phyloP scores from a whole-genome alignment of 2,888 invertebrate species.

The Drosophila eohydei region DNA sequence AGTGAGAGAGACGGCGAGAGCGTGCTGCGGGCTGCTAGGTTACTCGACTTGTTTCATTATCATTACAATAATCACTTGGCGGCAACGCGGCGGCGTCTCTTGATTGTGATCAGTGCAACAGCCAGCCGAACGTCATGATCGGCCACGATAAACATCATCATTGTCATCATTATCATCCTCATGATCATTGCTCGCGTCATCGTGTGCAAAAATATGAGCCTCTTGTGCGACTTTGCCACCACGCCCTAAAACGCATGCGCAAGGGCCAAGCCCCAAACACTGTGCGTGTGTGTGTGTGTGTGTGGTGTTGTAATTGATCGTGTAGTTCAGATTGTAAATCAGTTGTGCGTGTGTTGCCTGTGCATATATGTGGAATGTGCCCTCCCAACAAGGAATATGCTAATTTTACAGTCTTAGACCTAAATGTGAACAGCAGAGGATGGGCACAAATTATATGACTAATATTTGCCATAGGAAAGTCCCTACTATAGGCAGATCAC shows the following conservation, averaged over 20 bases:
- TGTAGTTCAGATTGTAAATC: constrained; percentile 49
- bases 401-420: constrained; percentile 18
- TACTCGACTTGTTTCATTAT: constrained; percentile 70
- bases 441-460: not conserved
- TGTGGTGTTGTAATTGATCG: constrained; percentile 52
- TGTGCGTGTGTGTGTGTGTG: constrained; percentile 5
- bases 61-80: constrained; percentile 75
- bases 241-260: constrained; percentile 49
- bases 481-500: not conserved
- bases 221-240: constrained; percentile 13
- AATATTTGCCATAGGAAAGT: constrained; percentile 1
- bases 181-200: constrained; percentile 28
- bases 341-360: constrained; percentile 17
- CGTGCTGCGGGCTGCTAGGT: constrained; percentile 26
- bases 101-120: constrained; percentile 61
- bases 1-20: not conserved
- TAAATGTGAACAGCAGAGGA: constrained; percentile 3
- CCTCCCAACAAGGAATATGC: constrained; percentile 34
- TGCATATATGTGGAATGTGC: constrained; percentile 34
- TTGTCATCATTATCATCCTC: constrained; percentile 34
- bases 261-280: constrained; percentile 24
- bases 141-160: constrained; percentile 32
- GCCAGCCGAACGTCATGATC: constrained; percentile 35
- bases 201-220: constrained; percentile 47
- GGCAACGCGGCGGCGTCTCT: constrained; percentile 61